phyloP scores from a whole-genome alignment of 2,113 vertebrate species.

The Eidolon helvum region DNA sequence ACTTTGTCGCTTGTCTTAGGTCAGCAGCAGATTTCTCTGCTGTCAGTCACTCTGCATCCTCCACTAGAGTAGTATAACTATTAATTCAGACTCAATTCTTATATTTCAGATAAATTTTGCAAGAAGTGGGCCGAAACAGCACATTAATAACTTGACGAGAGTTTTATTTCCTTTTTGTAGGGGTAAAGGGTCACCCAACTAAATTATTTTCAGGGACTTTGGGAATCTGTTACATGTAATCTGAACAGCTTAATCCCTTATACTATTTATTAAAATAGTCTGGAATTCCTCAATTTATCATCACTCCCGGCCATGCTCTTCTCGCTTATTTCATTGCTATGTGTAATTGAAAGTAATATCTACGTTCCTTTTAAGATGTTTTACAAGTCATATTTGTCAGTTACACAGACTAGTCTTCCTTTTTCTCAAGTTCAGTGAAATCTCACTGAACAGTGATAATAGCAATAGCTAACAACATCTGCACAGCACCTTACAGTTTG shows the following conservation, averaged over 20 bases:
- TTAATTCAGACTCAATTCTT: background rate
- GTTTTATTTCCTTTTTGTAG: background rate
- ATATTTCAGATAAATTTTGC: background rate
- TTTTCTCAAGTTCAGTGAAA: constrained; percentile 45
- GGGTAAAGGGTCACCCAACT: background rate
- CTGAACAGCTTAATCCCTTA: background rate
- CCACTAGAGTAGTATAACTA: background rate
- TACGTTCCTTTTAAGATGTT: constrained; percentile 39
- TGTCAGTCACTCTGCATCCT: background rate
- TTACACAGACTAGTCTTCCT: constrained; percentile 61
- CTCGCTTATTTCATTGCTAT: constrained; percentile 4
- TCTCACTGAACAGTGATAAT: constrained; percentile 30
- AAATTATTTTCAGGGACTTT: constrained; percentile 10
- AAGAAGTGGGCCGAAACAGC: background rate
- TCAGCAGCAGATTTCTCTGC: background rate
- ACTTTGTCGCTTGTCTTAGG: background rate
- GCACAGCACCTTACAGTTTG: constrained; percentile 77
- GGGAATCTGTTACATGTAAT: background rate
- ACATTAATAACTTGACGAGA: background rate
- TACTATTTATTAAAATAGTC: background rate
- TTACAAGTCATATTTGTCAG: constrained; percentile 45
- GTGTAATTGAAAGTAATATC: background rate
- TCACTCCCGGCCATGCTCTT: background rate
- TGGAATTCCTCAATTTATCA: background rate
- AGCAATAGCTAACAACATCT: constrained; percentile 75